phyloP scores from a whole-genome alignment of 2,888 invertebrate species.

The Gryllus longicercus region DNA sequence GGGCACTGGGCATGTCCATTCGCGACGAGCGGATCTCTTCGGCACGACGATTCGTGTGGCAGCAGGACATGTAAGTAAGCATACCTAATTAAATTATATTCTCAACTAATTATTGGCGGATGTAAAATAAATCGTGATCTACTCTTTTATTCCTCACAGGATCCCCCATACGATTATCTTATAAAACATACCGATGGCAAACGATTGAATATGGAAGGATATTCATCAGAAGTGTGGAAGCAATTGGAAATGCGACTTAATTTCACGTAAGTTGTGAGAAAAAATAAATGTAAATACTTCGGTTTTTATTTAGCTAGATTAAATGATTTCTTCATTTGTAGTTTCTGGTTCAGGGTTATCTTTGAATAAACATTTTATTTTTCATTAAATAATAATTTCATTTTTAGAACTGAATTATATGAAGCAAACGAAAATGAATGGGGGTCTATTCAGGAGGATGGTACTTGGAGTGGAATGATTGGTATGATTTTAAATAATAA shows the following conservation, averaged over 20 bases:
- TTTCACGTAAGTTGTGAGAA: slow-evolving; percentile 27
- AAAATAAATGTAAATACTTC: too few relatives aligned
- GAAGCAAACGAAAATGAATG: slow-evolving; percentile 20
- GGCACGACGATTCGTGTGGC: background rate
- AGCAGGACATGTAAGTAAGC: background rate
- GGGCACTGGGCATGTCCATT: background rate
- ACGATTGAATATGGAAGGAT: slow-evolving; percentile 22
- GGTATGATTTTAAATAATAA: slow-evolving; percentile 25
- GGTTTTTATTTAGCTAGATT: background rate
- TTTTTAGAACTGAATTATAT: slow-evolving; percentile 21
- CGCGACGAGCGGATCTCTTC: background rate
- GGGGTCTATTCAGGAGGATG: slow-evolving; percentile 24
- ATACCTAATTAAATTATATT: background rate
- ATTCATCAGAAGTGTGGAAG: slow-evolving; percentile 26
- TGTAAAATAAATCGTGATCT: background rate
- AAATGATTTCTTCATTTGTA: background rate
- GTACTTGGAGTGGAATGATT: slow-evolving; percentile 30
- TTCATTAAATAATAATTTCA: background rate
- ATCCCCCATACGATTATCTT: slow-evolving; percentile 24
- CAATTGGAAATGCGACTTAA: slow-evolving; percentile 23
- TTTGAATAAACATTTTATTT: background rate
- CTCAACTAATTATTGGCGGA: background rate
- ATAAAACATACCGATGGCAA: background rate
- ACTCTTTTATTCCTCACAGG: slow-evolving; percentile 10
- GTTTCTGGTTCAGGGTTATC: background rate